These are phyloP conservation scores for Tyrannus savana DNA, from an alignment of 2,113 vertebrate genomes.

Conservation along the genomic window DNA sequence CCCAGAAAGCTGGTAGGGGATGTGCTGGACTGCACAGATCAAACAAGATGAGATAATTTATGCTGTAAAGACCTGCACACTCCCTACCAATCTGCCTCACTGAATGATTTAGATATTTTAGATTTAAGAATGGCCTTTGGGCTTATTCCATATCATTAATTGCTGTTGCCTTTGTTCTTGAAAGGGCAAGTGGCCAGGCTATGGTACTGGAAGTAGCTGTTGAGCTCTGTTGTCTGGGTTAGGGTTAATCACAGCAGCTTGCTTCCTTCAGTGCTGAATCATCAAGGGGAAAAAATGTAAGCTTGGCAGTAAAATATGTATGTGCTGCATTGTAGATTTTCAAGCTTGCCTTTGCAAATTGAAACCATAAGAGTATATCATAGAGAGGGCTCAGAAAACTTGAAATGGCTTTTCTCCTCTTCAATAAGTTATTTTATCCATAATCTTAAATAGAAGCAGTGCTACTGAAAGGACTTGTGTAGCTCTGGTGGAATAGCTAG, in stretches of 20 bases:
- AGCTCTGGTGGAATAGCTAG: not conserved
- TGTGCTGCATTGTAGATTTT: conserved; percentile 64
- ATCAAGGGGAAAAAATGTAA: conserved; percentile 65
- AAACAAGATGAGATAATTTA: not conserved
- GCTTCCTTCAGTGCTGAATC: conserved; percentile 54
- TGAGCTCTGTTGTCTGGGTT: conserved; percentile 4
- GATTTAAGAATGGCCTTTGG: not conserved
- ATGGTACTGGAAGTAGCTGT: not conserved
- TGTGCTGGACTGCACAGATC: not conserved
- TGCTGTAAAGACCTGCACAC: not conserved
- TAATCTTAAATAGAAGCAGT: conserved; percentile 26
- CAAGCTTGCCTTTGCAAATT: conserved; percentile 58
- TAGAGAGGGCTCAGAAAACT: conserved; percentile 26
- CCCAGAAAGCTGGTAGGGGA: not conserved
- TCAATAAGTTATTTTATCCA: conserved; percentile 39
- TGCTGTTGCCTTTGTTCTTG: not conserved
- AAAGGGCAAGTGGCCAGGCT: not conserved
- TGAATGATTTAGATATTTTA: not conserved
- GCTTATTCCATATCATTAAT: not conserved
- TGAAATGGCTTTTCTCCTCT: conserved; percentile 53
- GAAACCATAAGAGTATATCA: conserved; percentile 26
- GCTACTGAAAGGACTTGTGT: conserved; percentile 37
- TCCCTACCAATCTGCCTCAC: not conserved
- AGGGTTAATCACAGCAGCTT: conserved; percentile 61
- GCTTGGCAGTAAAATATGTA: conserved; percentile 67